Evolutionary conservation across 2,797 vertebrate genomes (phyloP), one percentile per base, ranked within the genome.

Genomic region (Thalassophryne amazonica): DNA sequence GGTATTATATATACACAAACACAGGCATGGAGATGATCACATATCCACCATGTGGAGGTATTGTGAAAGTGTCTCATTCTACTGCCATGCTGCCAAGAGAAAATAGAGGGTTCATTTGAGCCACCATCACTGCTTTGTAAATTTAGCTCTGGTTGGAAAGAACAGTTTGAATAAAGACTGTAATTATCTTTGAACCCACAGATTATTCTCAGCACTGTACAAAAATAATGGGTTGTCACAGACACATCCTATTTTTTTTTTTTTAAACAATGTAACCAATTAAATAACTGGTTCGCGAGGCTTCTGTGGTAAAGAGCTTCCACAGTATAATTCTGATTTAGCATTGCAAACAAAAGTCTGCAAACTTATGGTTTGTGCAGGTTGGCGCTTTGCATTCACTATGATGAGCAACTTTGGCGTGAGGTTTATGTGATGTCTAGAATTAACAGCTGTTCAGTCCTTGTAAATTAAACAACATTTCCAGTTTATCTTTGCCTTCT

Each of bases 171-270:
- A 62, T 48, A 53, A 77, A 41, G 48, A 22, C 55, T 80, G 61
- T 79, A 83, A 85, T 86, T 86, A 86, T 83, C 47, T 55, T 3
- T 9, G 38, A 71, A 65, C 51, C 54, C 23, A 55, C 14, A 41
- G 43, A 73, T 76, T 73, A 69, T 76, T 73, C 60, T 63, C 57
- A 58, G 60, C 67, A 54, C 52, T 14, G 21, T 15, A 55, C 55
- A 58, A 67, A 69, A 79, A 79, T 66, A 74, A 79, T 58, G 27
- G 66, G 60, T 73, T 78, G 60, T 72, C 30, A 35, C 39, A 34
- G 33, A 16, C 13, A 53, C 43, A 34, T 24, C 30, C 57, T 75
- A 60, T 55, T 54, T 72, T 55, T 62, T 57, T 75, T 60, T 55
- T 54, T 72, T 55, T 62, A 61, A 69, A 60, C 50, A 29, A 55